Conservation (phyloP, 30 jellyfish, hydroid and myxozoan genomes). For the Chrysaora quinquecirrha region DNA sequence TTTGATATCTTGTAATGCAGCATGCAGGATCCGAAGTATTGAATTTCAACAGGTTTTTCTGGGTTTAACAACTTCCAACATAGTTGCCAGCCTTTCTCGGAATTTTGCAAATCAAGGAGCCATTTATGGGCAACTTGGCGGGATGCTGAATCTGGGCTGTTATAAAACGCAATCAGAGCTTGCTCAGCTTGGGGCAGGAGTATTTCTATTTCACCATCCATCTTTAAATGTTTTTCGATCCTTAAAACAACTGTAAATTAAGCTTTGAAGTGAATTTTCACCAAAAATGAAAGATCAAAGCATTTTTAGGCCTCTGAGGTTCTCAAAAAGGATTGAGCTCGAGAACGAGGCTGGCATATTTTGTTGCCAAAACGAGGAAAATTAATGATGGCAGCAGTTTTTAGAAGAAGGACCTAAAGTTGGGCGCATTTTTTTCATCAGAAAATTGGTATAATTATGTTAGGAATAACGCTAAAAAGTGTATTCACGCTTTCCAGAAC, state of each 20-base stretch:
- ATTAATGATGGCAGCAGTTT: too few species aligned
- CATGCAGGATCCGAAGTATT: slow-evolving; percentile 86
- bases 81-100: slow-evolving; percentile 78
- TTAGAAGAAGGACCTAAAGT: too few species aligned
- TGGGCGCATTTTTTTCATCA: too few species aligned
- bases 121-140: slow-evolving; percentile 80
- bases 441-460: background rate
- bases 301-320: too few species aligned
- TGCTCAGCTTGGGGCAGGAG: slow-evolving; percentile 40
- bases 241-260: too few species aligned
- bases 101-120: slow-evolving; percentile 74
- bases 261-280: too few species aligned
- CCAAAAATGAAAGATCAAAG: too few species aligned
- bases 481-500: background rate
- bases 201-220: slow-evolving; percentile 20
- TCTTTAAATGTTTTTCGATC: too few species aligned
- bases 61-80: slow-evolving; percentile 71
- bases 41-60: slow-evolving; percentile 68
- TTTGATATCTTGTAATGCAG: slow-evolving; percentile 67
- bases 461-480: background rate
- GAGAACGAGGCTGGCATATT: too few species aligned
- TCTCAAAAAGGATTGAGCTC: too few species aligned
- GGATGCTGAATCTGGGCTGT: slow-evolving; percentile 35
- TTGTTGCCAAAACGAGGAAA: too few species aligned
- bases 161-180: slow-evolving; percentile 79